Conservation (phyloP, 2,797 vertebrate genomes). For the Carapus acus region DNA sequence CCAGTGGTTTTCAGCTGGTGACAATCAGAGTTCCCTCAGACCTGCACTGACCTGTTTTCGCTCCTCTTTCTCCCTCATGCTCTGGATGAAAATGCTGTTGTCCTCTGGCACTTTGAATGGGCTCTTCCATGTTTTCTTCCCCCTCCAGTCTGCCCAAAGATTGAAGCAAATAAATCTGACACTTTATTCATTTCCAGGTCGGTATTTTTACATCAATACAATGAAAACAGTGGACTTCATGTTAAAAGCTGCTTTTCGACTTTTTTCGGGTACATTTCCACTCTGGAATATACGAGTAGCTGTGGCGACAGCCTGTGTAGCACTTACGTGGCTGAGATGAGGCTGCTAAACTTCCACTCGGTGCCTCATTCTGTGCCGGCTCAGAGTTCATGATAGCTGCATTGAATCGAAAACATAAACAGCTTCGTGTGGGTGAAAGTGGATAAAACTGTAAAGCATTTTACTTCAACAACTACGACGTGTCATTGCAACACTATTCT, state of each 20-base stretch:
- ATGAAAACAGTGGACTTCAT: too few relatives aligned
- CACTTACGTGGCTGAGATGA: slow-evolving; percentile 27
- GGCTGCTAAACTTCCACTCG: slow-evolving; percentile 23
- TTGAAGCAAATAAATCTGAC: neutral
- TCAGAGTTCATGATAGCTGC: slow-evolving; percentile 7
- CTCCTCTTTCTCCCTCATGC: slow-evolving; percentile 63
- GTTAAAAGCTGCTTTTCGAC: too few relatives aligned
- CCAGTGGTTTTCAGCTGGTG: too few relatives aligned
- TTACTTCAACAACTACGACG: too few relatives aligned
- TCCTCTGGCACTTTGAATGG: slow-evolving; percentile 77
- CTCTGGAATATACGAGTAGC: too few relatives aligned
- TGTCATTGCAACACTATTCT: too few relatives aligned
- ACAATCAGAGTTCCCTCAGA: neutral
- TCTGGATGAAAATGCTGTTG: slow-evolving; percentile 66
- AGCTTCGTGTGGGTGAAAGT: too few relatives aligned
- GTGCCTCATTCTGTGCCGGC: neutral
- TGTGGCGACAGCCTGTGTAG: neutral
- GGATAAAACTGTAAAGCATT: too few relatives aligned
- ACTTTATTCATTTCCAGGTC: slow-evolving; percentile 3
- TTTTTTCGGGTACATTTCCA: too few relatives aligned
- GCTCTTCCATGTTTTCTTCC: slow-evolving; percentile 51
- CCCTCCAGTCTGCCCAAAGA: slow-evolving; percentile 23
- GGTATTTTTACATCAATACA: too few relatives aligned
- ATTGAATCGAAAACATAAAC: slow-evolving; percentile 2
- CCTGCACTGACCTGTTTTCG: slow-evolving; percentile 60